Evolutionary conservation across 2,797 vertebrate species (phyloP).

Genomic region (Tarsius wallacei): DNA sequence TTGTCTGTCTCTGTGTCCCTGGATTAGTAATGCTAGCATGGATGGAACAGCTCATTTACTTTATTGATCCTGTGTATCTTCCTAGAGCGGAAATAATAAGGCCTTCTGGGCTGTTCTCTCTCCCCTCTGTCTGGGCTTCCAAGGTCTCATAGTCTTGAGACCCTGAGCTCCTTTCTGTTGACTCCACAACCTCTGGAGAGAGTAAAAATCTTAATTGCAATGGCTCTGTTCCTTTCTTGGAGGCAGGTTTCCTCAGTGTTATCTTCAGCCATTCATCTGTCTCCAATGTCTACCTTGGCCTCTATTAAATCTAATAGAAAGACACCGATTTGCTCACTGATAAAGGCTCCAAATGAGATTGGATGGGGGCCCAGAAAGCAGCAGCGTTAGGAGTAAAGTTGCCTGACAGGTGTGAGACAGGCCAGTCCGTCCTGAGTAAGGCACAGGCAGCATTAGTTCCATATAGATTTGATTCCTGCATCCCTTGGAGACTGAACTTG

Average conservation of each 20-base stretch:
- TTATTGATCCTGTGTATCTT: neutral
- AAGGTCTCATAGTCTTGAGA: neutral
- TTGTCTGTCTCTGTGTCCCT: neutral
- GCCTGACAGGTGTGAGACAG: neutral
- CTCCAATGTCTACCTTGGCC: neutral
- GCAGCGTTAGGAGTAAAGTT: rapidly evolving
- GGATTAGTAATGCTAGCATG: neutral
- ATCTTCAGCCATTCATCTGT: neutral
- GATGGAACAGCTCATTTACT: constrained; percentile 20
- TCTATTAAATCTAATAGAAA: neutral
- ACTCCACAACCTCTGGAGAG: neutral
- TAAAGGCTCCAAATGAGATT: constrained; percentile 3
- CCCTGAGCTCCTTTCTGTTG: neutral
- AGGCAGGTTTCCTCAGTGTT: neutral
- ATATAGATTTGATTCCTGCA: rapidly evolving
- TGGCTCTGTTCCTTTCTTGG: neutral
- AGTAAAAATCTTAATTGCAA: neutral
- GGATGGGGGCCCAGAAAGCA: neutral
- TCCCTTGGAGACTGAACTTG: neutral
- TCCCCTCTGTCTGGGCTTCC: neutral
- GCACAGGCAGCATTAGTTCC: rapidly evolving
- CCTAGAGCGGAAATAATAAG: neutral
- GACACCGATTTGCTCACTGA: neutral
- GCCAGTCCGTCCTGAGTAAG: neutral
- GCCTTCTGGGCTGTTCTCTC: neutral